A percentile compares a stretch with the other conserved stretches of the same genome.
phyloP scores from a whole-genome alignment of 2,113 vertebrate species.

The Pseudorectes ferrugineus region DNA sequence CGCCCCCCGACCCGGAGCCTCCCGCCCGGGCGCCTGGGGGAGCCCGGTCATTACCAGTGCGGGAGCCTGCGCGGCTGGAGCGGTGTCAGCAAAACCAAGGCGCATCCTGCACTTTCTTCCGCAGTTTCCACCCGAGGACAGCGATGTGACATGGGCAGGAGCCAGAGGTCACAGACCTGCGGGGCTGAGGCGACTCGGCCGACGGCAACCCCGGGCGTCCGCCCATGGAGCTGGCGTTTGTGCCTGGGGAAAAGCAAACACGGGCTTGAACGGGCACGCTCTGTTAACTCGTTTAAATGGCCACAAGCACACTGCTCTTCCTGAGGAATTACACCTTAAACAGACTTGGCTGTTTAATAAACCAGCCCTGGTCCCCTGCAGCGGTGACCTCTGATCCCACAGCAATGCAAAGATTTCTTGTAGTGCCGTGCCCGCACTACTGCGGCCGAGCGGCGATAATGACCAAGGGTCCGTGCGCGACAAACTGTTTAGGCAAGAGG shows the following conservation, averaged over 20 bases:
- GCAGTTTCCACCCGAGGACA: not conserved
- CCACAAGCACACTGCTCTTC: not conserved
- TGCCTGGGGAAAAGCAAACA: not conserved
- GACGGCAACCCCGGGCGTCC: rapidly evolving
- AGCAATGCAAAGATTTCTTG: not conserved
- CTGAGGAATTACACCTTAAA: not conserved
- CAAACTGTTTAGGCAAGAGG: not conserved
- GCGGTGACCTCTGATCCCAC: not conserved
- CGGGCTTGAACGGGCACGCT: not conserved
- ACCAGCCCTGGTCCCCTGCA: not conserved
- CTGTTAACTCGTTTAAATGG: not conserved
- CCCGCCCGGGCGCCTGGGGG: rapidly evolving
- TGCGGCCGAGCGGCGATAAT: not conserved
- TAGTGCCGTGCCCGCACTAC: not conserved
- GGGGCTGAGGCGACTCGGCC: not conserved
- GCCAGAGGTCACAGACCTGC: not conserved
- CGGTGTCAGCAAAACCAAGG: not conserved
- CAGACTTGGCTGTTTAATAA: not conserved
- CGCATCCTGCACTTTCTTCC: not conserved
- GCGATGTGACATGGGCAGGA: not conserved
- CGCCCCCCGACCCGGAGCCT: not conserved
- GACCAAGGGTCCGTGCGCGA: rapidly evolving
- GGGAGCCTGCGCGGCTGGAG: not conserved
- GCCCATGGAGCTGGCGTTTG: not conserved
- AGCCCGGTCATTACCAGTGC: rapidly evolving